These are phyloP conservation scores for Ferrisia virgata DNA, from an alignment of 2,888 invertebrate genomes.

Conservation along the genomic window DNA sequence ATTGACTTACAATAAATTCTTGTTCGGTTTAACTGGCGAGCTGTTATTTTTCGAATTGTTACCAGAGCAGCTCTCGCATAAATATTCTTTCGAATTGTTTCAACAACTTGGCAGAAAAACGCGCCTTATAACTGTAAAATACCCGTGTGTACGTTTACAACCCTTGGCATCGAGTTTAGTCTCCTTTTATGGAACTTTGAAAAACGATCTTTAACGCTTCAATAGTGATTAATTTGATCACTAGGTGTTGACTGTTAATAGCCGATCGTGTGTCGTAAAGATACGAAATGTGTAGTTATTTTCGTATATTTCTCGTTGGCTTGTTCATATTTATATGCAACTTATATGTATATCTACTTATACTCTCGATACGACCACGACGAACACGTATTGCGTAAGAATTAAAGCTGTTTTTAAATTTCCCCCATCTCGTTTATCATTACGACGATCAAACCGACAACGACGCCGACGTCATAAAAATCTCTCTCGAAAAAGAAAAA, in stretches of 20 bases:
- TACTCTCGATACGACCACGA: neutral
- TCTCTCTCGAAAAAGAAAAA: neutral
- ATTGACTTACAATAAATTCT: neutral
- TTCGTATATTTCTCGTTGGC: neutral
- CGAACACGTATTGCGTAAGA: neutral
- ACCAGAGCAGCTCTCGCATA: neutral
- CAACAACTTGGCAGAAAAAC: slow-evolving; percentile 8
- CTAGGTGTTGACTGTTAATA: neutral
- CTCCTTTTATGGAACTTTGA: slow-evolving; percentile 10
- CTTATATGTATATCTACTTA: neutral
- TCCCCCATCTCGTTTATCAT: neutral
- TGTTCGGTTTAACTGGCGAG: neutral
- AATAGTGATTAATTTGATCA: slow-evolving; percentile 8
- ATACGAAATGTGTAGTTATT: neutral
- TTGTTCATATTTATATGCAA: too few relatives aligned
- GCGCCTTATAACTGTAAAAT: neutral
- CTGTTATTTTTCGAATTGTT: neutral
- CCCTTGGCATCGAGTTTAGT: neutral
- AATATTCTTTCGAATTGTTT: neutral
- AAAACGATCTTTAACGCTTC: slow-evolving; percentile 7
- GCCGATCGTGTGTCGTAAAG: neutral
- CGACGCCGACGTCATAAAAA: neutral
- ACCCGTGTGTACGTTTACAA: neutral
- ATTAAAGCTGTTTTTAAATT: neutral
- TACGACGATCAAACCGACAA: too few relatives aligned